Conservation (phyloP, 2,888 invertebrate genomes). For the Helleia helle region DNA sequence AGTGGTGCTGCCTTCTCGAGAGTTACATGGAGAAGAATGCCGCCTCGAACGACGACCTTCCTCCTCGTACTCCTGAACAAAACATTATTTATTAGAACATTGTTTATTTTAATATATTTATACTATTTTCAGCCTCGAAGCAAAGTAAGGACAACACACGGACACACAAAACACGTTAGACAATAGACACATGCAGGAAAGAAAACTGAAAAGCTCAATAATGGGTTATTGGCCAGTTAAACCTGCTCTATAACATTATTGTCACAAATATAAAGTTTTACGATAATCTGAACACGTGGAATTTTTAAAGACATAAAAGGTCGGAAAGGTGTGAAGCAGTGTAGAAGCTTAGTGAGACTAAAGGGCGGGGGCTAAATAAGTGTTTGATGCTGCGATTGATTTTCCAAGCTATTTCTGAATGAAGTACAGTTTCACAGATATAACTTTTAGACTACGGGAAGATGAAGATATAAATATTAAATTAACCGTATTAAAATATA, state of each 20-base stretch:
- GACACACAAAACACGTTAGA: conserved; percentile 26
- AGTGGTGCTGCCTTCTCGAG: conserved; percentile 78
- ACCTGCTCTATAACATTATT: conserved; percentile 18
- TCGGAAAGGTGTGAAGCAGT: conserved; percentile 36
- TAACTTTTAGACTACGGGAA: too few relatives aligned
- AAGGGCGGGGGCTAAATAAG: conserved; percentile 38
- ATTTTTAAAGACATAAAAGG: conserved; percentile 17
- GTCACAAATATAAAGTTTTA: background rate
- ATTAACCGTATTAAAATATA: too few relatives aligned
- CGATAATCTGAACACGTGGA: conserved; percentile 6
- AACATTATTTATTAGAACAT: conserved; percentile 10
- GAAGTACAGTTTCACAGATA: conserved; percentile 12
- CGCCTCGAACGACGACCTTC: conserved; percentile 74
- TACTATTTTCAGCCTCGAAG: conserved; percentile 18
- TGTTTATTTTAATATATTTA: background rate
- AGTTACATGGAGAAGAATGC: conserved; percentile 81
- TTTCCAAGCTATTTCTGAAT: conserved; percentile 62
- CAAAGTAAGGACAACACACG: conserved; percentile 11
- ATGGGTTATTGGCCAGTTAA: conserved; percentile 15
- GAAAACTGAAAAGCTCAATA: conserved; percentile 23
- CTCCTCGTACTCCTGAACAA: conserved; percentile 79
- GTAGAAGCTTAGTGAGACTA: conserved; percentile 46
- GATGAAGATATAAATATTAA: too few relatives aligned
- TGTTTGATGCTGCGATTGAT: conserved; percentile 54
- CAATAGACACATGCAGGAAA: conserved; percentile 36